These are phyloP conservation scores for Caenorhabditis wallacei DNA, from an alignment of 2,888 invertebrate genomes.

Conservation along the genomic window DNA sequence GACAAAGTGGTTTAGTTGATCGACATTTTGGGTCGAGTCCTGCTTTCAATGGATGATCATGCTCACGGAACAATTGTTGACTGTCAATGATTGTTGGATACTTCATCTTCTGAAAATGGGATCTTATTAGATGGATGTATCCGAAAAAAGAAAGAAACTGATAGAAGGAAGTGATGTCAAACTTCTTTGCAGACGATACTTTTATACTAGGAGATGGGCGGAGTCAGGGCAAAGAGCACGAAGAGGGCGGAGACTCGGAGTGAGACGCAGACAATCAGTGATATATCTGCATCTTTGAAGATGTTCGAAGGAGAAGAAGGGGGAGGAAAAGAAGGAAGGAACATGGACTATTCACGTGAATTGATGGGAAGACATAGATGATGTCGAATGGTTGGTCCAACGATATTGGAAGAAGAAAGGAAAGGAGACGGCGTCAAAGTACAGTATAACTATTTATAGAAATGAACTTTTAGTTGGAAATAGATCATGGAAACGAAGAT, in stretches of 20 bases:
- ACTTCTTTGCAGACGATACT: conserved; percentile 16
- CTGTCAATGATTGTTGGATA: conserved; percentile 51
- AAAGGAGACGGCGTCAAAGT: conserved; percentile 25
- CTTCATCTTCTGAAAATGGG: conserved; percentile 59
- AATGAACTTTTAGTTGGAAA: background rate
- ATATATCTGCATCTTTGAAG: conserved; percentile 54
- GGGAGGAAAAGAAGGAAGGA: background rate
- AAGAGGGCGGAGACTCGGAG: conserved; percentile 14
- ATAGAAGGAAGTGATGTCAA: conserved; percentile 27
- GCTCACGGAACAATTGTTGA: conserved; percentile 55
- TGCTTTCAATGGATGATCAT: conserved; percentile 48
- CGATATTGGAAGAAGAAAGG: background rate
- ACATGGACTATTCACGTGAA: conserved; percentile 56
- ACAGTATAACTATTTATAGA: conserved; percentile 27
- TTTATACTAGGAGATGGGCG: conserved; percentile 47
- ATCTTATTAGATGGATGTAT: background rate
- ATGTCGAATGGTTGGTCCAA: conserved; percentile 14
- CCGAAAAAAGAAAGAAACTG: background rate
- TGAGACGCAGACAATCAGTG: conserved; percentile 40
- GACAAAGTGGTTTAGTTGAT: conserved; percentile 55
- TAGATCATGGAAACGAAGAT: conserved; percentile 5
- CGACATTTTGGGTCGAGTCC: conserved; percentile 53
- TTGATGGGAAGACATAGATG: background rate
- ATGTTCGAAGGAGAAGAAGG: conserved; percentile 21
- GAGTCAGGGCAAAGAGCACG: conserved; percentile 45